phyloP scores from a whole-genome alignment of 2,888 invertebrate genomes.

The Portevinia maculata region DNA sequence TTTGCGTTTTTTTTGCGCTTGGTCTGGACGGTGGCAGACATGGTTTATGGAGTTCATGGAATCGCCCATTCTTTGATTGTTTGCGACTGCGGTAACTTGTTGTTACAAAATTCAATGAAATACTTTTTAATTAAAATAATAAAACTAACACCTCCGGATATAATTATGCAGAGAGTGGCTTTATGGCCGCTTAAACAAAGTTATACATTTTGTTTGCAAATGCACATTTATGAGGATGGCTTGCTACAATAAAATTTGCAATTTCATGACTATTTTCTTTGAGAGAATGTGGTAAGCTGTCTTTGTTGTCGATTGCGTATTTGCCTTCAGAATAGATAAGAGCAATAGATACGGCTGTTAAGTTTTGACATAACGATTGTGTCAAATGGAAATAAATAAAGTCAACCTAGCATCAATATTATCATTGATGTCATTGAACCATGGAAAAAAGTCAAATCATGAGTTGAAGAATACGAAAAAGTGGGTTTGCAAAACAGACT shows the following conservation, averaged over 20 bases:
- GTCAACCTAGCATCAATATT: too few relatives aligned
- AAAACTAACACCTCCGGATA: background rate
- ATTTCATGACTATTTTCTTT: constrained; percentile 7
- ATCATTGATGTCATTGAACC: too few relatives aligned
- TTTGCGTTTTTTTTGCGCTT: constrained; percentile 7
- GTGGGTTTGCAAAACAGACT: too few relatives aligned
- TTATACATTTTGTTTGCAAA: constrained; percentile 20
- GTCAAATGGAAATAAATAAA: too few relatives aligned
- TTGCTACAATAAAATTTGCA: constrained; percentile 7
- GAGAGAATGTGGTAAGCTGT: background rate
- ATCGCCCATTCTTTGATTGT: constrained; percentile 8
- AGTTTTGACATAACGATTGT: too few relatives aligned
- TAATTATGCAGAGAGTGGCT: constrained; percentile 5
- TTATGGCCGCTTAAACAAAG: background rate
- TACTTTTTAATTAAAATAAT: constrained; percentile 28
- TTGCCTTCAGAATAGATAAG: too few relatives aligned
- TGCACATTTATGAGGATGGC: background rate
- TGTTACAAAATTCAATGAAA: constrained; percentile 29
- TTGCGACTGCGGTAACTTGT: background rate
- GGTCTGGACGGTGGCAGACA: background rate
- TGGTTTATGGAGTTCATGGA: constrained; percentile 54
- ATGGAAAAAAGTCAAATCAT: too few relatives aligned
- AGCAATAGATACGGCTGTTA: too few relatives aligned
- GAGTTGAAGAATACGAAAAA: too few relatives aligned
- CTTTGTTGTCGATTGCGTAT: too few relatives aligned